Base-by-base conservation (phyloP, 2,888 invertebrate genomes). In the Drosophila nr. medialis region DNA sequence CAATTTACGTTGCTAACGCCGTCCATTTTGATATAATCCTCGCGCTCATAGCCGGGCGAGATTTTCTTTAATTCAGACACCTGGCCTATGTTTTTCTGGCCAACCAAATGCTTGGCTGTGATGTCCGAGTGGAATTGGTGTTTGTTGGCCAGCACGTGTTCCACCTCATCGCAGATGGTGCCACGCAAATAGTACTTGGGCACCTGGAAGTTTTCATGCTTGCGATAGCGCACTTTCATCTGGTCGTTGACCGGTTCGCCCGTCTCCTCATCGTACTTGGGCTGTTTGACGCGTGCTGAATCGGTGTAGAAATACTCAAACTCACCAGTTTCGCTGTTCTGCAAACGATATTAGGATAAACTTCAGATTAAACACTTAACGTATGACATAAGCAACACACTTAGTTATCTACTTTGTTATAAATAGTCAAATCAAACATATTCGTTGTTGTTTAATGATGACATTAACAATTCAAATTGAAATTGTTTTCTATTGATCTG, bases 321-420 rank as follows among this genome's bases (percentile, higher is more conserved):
- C 74, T 93, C 93, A 4, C 93, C 93, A 13, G 93, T 93, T 89
- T 93, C 93, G 54, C 86, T 90, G 64, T 93, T 91, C 93, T 93
- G 68, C 27, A 86, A 15, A 83, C 54, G 10, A 42, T 59, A 74
- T 8, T 36, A 45, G 56, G 61, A 69, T 21, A 40, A 60, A 18
- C 21, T 60, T n/a, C 50, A 45, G 10, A 34, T 60, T 54, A 63
- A 36, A 21, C 24, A 66, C 27, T 50, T 18, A 34, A 13, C n/a
- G 34, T 45, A 55, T 34, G 21, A 49, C 59, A 68, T 62, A 50
- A 30, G n/a, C 15, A 51, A 50, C 5, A 50, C 7, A 48, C 48
- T 29, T 48, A 61, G 13, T 10, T 53, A 18, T 62, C 13, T 30
- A 4, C 4, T 13, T 18, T 11, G 1, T 18, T 2, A 0, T 15